Percentiles rank a stretch among this genome's conserved stretches.
These are phyloP conservation scores for Pogonomyrmex barbatus DNA, from an alignment of 1,140 invertebrate genomes.

Conservation along the genomic window DNA sequence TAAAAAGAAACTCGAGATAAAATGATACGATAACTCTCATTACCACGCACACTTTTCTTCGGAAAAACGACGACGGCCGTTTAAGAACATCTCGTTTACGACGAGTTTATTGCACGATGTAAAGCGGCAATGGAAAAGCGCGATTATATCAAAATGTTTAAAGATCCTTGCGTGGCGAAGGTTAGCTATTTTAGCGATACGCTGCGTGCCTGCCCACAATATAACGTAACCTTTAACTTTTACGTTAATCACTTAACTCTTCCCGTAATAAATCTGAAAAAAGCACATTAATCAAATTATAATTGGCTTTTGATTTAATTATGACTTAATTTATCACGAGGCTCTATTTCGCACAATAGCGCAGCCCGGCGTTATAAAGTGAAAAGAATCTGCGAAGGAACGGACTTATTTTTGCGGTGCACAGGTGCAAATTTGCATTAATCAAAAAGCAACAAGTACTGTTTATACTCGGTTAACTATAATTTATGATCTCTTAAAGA, in stretches of 20 bases:
- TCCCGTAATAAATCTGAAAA: neutral
- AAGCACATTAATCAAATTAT: neutral
- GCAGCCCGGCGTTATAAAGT: neutral
- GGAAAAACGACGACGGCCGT: neutral
- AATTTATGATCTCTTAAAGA: constrained; percentile 42
- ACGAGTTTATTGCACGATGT: constrained; percentile 3
- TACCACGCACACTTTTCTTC: neutral
- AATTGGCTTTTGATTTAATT: constrained; percentile 32
- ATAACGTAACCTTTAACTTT: constrained; percentile 15
- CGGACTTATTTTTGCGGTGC: neutral
- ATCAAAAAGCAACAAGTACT: constrained; percentile 41
- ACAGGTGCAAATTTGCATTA: constrained; percentile 27
- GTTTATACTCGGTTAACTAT: constrained; percentile 26
- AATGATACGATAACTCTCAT: constrained; percentile 29
- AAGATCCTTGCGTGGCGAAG: constrained; percentile 32
- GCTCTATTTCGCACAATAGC: neutral
- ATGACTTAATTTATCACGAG: constrained; percentile 20
- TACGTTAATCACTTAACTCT: neutral
- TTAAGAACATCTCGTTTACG: neutral
- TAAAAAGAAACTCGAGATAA: constrained; percentile 15
- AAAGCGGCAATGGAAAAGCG: neutral
- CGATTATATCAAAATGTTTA: constrained; percentile 4
- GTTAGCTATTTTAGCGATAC: constrained; percentile 20
- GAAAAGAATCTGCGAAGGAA: neutral
- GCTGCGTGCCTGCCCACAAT: neutral